Evolutionary conservation across 2,888 invertebrate genomes (phyloP).

Genomic region (Cephus pulcher): DNA sequence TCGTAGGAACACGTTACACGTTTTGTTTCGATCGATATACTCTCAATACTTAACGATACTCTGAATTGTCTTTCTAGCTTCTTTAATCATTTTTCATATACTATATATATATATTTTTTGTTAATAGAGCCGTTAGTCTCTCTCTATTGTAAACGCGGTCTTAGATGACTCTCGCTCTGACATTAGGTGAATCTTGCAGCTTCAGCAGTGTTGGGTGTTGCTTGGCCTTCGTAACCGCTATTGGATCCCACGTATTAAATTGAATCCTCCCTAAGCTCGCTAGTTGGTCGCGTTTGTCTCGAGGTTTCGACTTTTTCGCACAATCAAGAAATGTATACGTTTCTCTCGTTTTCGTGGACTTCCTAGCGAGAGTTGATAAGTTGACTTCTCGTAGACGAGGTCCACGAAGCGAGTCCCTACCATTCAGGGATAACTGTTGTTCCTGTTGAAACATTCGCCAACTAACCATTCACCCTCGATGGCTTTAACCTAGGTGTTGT

Average conservation of each 20-base stretch:
- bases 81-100: neutral
- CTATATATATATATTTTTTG: too few species aligned
- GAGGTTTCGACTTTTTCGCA: neutral
- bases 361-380: neutral
- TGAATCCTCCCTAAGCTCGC: neutral
- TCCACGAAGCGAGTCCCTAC: neutral
- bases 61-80: neutral
- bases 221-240: slow-evolving; percentile 60
- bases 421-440: neutral
- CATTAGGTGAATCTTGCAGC: slow-evolving; percentile 9
- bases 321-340: neutral
- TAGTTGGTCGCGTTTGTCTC: neutral
- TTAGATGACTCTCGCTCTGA: neutral
- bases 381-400: neutral
- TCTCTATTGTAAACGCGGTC: neutral
- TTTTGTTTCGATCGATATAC: neutral
- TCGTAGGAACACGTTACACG: neutral
- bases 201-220: slow-evolving; percentile 32
- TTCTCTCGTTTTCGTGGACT: neutral
- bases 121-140: neutral
- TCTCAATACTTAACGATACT: neutral
- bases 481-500: slow-evolving; percentile 1
- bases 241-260: slow-evolving; percentile 34
- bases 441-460: neutral
- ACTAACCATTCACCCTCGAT: neutral